phyloP scores from a whole-genome alignment of 2,113 vertebrate species.

The Gymnocephalus cernua region DNA sequence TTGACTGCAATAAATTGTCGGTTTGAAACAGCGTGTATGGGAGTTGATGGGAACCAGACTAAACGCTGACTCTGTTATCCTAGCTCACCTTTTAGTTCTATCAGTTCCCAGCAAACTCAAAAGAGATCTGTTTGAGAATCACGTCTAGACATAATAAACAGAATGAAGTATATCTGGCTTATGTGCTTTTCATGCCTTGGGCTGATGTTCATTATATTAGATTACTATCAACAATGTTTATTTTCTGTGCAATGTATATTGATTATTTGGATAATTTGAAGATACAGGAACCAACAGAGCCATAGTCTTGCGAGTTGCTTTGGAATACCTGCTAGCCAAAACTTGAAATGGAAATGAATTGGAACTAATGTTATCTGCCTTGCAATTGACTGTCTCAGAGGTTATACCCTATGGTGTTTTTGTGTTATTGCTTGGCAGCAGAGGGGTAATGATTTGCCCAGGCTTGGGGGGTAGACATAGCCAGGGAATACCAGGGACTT shows the following conservation, averaged over 20 bases:
- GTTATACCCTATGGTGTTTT: constrained; percentile 35
- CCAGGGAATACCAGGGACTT: constrained; percentile 58
- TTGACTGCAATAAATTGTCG: not conserved
- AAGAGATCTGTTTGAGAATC: constrained; percentile 13
- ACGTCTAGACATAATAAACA: constrained; percentile 23
- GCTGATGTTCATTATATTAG: not conserved
- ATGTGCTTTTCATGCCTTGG: not conserved
- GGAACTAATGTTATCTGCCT: constrained; percentile 39
- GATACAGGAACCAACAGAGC: not conserved
- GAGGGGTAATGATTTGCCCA: constrained; percentile 36
- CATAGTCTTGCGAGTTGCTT: not conserved
- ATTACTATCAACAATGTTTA: not conserved
- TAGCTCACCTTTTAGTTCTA: constrained; percentile 23
- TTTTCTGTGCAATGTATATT: constrained; percentile 3
- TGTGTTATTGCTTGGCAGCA: constrained; percentile 34
- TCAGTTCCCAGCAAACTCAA: constrained; percentile 10
- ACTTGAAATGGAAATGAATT: constrained; percentile 15
- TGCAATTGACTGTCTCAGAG: constrained; percentile 2
- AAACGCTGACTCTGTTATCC: constrained; percentile 36
- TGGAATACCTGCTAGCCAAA: constrained; percentile 17
- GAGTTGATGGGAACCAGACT: constrained; percentile 23
- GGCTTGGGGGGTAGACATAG: not conserved
- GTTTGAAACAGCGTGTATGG: not conserved
- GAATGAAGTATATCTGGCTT: not conserved
- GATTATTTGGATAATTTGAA: constrained; percentile 1